These are phyloP conservation scores for Caenorhabditis sp. DNA, from an alignment of 2,888 invertebrate genomes.

Conservation along the genomic window DNA sequence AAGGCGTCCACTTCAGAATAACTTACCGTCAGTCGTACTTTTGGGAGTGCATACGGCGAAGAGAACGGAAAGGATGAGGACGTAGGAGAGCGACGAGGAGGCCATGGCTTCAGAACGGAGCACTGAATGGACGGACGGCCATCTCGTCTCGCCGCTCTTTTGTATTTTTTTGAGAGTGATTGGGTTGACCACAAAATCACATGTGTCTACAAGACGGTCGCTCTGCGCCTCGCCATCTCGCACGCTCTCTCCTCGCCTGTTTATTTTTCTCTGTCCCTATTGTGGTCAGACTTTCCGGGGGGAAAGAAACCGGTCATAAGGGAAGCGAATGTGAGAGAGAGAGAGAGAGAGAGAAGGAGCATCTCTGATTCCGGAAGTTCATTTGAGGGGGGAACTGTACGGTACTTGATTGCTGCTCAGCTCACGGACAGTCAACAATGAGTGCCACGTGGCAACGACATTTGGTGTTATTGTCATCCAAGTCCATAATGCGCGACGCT, in stretches of 20 bases:
- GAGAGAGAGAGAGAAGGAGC: too few relatives aligned
- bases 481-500: not conserved
- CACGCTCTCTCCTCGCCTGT: constrained; percentile 17
- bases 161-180: constrained; percentile 21
- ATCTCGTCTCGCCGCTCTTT: constrained; percentile 8
- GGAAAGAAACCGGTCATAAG: constrained; percentile 22
- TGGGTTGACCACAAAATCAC: constrained; percentile 22
- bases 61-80: constrained; percentile 27
- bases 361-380: constrained; percentile 30
- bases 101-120: constrained; percentile 17
- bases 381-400: constrained; percentile 1
- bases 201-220: constrained; percentile 33
- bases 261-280: constrained; percentile 24
- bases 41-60: constrained; percentile 22
- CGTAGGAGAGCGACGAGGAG: constrained; percentile 35
- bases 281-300: constrained; percentile 1
- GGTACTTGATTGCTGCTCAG: constrained; percentile 10
- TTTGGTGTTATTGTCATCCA: not conserved
- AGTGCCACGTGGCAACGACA: too few relatives aligned
- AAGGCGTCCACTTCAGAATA: not conserved
- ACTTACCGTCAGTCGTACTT: constrained; percentile 20
- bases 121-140: constrained; percentile 3
- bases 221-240: constrained; percentile 7
- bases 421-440: too few relatives aligned
- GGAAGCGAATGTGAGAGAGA: not conserved